phyloP scores from a whole-genome alignment of 2,797 vertebrate genomes.

The Phylloscopus collybita region DNA sequence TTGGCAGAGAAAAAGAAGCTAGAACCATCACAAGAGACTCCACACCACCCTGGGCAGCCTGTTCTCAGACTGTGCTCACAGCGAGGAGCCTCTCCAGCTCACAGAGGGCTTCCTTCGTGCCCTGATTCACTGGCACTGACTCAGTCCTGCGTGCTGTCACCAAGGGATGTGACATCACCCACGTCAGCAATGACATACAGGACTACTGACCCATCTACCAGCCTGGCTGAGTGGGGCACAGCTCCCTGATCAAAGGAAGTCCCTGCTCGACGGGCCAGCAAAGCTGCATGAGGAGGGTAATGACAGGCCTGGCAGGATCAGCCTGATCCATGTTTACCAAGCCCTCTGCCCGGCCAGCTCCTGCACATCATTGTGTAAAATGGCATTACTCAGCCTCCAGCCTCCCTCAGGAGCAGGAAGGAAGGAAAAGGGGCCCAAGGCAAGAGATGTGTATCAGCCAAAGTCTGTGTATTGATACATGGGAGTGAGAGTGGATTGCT shows the following conservation, averaged over 20 bases:
- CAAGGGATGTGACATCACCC: constrained; percentile 55
- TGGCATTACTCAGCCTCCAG: constrained; percentile 59
- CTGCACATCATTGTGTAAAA: constrained; percentile 18
- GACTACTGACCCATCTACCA: constrained; percentile 15
- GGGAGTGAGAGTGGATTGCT: background rate
- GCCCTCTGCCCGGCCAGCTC: background rate
- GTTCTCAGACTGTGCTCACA: background rate
- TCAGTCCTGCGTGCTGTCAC: constrained; percentile 47
- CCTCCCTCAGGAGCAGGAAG: constrained; percentile 48
- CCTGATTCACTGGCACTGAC: constrained; percentile 60
- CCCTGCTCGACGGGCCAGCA: constrained; percentile 45
- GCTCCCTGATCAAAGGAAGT: constrained; percentile 47
- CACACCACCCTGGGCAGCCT: background rate
- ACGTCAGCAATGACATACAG: constrained; percentile 40
- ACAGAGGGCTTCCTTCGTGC: background rate
- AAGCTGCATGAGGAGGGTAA: constrained; percentile 12
- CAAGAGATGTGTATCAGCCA: constrained; percentile 36
- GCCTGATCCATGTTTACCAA: constrained; percentile 30
- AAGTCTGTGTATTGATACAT: background rate
- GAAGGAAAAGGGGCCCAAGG: constrained; percentile 55
- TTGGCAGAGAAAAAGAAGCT: background rate
- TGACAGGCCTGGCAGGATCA: constrained; percentile 48
- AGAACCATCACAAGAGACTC: background rate
- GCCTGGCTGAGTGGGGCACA: background rate
- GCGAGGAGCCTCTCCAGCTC: background rate